These are phyloP conservation scores for Phaethon lepturus DNA, from an alignment of 2,113 vertebrate species.

Conservation along the genomic window DNA sequence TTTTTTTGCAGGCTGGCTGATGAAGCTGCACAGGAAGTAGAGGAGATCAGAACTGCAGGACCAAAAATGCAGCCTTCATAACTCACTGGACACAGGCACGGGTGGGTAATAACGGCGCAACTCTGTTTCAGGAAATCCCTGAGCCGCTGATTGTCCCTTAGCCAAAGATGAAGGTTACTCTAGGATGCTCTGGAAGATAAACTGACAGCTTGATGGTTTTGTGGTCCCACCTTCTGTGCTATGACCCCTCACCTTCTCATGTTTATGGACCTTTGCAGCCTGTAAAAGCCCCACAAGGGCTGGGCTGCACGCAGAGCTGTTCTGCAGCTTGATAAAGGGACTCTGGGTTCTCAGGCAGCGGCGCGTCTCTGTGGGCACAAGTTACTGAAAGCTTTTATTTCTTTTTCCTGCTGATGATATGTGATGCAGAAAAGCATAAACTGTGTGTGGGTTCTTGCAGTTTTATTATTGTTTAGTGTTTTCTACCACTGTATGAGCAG, in stretches of 20 bases:
- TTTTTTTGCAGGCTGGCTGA: neutral
- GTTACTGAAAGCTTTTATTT: neutral
- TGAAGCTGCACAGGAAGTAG: neutral
- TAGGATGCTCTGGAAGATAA: neutral
- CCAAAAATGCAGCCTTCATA: neutral
- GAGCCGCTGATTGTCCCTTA: neutral
- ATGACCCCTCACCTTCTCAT: neutral
- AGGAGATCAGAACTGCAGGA: neutral
- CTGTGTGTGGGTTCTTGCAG: neutral
- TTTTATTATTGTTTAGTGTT: neutral
- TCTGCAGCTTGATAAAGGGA: neutral
- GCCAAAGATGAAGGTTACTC: neutral
- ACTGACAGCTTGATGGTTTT: neutral
- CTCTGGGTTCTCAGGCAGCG: neutral
- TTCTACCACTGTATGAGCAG: neutral
- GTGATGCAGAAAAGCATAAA: neutral
- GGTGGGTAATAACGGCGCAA: neutral
- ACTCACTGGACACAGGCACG: neutral
- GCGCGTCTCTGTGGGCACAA: accelerated
- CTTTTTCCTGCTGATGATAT: neutral
- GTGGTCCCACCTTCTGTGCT: neutral
- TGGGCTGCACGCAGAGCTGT: neutral
- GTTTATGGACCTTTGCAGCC: neutral
- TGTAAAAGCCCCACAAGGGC: neutral
- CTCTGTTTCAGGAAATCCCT: neutral